phyloP scores from a whole-genome alignment of 2,888 invertebrate genomes.

The Luffia ferchaultella region DNA sequence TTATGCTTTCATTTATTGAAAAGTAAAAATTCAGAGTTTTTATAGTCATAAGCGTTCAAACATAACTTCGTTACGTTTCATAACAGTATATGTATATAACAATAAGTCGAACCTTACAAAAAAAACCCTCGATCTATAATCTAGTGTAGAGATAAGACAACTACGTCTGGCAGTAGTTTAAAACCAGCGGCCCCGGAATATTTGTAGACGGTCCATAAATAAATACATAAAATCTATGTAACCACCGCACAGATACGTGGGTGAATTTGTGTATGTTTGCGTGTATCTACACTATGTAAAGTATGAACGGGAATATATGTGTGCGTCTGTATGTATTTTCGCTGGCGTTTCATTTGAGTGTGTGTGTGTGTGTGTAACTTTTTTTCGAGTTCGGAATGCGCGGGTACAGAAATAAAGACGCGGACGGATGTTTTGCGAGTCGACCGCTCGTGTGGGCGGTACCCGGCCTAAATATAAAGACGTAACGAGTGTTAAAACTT shows the following conservation, averaged over 20 bases:
- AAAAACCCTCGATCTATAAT: too few relatives aligned
- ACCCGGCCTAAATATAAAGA: neutral
- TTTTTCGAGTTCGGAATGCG: slow-evolving; percentile 43
- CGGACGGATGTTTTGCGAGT: slow-evolving; percentile 46
- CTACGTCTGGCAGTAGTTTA: too few relatives aligned
- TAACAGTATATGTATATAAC: too few relatives aligned
- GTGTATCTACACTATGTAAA: neutral
- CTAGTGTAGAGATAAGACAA: too few relatives aligned
- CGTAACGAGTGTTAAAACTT: neutral
- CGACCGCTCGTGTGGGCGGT: slow-evolving; percentile 30
- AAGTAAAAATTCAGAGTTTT: too few relatives aligned
- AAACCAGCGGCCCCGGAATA: neutral
- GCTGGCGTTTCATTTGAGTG: too few relatives aligned
- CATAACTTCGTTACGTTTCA: too few relatives aligned
- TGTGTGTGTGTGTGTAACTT: neutral
- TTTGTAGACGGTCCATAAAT: neutral
- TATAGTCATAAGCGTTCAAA: too few relatives aligned
- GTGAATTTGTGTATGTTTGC: neutral
- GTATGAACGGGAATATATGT: too few relatives aligned
- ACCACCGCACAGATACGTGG: neutral
- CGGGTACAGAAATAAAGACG: slow-evolving; percentile 45
- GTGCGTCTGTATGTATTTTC: too few relatives aligned
- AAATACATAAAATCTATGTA: neutral
- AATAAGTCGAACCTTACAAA: too few relatives aligned
- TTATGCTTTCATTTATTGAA: too few relatives aligned